Conservation (phyloP, 2,797 vertebrate genomes). For the Setipinna tenuifilis region DNA sequence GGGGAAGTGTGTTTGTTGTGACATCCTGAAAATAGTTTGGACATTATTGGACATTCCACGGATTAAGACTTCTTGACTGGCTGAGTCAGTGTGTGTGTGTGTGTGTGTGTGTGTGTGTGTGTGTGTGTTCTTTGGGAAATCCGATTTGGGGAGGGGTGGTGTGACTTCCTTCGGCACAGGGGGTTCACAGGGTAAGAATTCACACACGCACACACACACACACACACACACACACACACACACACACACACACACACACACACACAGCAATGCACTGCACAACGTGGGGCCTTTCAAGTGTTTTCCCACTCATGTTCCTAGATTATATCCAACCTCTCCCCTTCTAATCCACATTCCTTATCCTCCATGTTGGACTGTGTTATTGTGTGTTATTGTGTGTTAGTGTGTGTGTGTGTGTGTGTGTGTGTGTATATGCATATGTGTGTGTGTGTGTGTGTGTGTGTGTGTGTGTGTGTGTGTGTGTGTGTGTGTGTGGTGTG, state of each 20-base stretch:
- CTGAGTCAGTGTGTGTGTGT: neutral
- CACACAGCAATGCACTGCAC: neutral
- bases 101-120: constrained; percentile 30
- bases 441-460: neutral
- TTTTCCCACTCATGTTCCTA: neutral
- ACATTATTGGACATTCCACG: constrained; percentile 14
- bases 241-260: constrained; percentile 8
- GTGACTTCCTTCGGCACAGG: constrained; percentile 12
- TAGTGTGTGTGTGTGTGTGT: neutral
- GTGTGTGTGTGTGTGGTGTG: neutral
- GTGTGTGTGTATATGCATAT: neutral
- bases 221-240: constrained; percentile 10
- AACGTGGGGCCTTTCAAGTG: neutral
- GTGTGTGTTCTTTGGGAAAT: constrained; percentile 9
- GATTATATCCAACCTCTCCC: too few relatives aligned
- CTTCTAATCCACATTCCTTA: neutral
- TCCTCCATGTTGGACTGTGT: neutral
- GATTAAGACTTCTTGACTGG: neutral
- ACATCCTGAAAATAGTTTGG: constrained; percentile 15
- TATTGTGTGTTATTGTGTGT: neutral
- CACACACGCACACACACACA: neutral
- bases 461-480: neutral
- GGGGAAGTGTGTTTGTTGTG: neutral
- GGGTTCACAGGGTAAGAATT: neutral
- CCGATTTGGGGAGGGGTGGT: constrained; percentile 22